Evolutionary conservation across 2,888 invertebrate species (phyloP), one percentile per base, ranked within the genome.

Genomic region (Chrysodeixis includens): DNA sequence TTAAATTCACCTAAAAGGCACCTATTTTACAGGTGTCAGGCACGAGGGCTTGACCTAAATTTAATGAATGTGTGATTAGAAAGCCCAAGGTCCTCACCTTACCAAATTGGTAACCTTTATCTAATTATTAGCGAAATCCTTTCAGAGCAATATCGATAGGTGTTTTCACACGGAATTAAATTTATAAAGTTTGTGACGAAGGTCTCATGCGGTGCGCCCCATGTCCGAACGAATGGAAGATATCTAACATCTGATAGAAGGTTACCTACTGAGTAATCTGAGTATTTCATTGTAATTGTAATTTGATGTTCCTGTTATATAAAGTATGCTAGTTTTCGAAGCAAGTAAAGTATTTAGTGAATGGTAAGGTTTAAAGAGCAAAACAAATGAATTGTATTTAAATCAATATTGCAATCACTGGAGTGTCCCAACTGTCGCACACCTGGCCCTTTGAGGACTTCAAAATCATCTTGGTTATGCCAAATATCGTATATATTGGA

Each of bases 181-280:
- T 76, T 78, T 70, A 55, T 30, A 53, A 78, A 78, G 60, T 76
- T 74, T 58, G 32, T 70, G 76, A 76, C 69, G 65, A 74, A 66
- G 76, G 78, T 76, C 56, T 32, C 58, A 59, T 75, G 78, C 62
- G 74, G 78, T 26, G 56, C 14, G 16, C 44, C 60, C 26, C 22
- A 66, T 66, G 69, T 53, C 60, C 35, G 61, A 51, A 66, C 55
- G 78, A 75, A 69, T 69, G 61, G 51, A 77, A 62, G 62, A 77
- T 61, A 58, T 69, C 52, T 66, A 56, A 62, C 60, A 62, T 53
- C 30, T 30, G 56, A 57, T 67, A 26, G n/a, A 22, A 52, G 53
- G 66, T 53, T 58, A 55, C 57, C 12, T n/a, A 22, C 58, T 30
- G 2, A 8, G 14, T 40, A 18, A 40, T 30, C 57, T 56, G 22